A percentile compares a stretch with the other conserved stretches of the same genome.
These are phyloP conservation scores for Dryomyza anilis DNA, from an alignment of 2,888 invertebrate species.

Conservation along the genomic window DNA sequence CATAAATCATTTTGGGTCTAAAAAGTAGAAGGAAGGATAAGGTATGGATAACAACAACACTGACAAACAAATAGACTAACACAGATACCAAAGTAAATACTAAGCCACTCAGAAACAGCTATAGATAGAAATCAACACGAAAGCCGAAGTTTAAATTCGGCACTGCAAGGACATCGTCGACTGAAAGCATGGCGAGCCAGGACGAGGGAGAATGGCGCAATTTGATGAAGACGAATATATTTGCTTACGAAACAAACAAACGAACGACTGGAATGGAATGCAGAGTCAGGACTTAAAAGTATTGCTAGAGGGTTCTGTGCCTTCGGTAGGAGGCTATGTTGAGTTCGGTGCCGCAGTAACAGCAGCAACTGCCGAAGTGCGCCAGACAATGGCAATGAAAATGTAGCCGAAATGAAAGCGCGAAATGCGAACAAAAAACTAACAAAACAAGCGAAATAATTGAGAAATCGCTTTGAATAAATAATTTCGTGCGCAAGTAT, in stretches of 20 bases:
- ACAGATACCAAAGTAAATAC: neutral
- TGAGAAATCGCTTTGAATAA: constrained; percentile 35
- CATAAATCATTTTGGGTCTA: constrained; percentile 48
- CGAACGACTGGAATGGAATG: neutral
- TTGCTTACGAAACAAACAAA: neutral
- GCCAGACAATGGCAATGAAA: neutral
- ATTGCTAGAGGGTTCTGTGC: neutral
- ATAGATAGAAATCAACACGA: constrained; percentile 14
- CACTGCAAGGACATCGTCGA: neutral
- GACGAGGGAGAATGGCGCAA: neutral
- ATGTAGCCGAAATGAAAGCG: neutral
- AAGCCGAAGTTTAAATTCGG: constrained; percentile 12
- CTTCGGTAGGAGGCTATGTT: neutral
- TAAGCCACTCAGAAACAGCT: neutral
- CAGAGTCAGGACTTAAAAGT: neutral
- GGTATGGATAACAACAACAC: neutral
- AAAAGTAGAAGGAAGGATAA: neutral
- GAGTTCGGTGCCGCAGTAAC: neutral
- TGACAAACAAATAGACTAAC: neutral
- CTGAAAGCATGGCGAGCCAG: neutral
- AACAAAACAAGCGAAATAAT: constrained; percentile 21
- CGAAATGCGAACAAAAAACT: neutral
- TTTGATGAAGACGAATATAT: neutral
- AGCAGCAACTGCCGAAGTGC: neutral
- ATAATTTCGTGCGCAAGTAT: constrained; percentile 46